A percentile compares a stretch with the other conserved stretches of the same genome.
Evolutionary conservation across 2,888 invertebrate genomes (phyloP).

Genomic region (Charanyca ferruginea): DNA sequence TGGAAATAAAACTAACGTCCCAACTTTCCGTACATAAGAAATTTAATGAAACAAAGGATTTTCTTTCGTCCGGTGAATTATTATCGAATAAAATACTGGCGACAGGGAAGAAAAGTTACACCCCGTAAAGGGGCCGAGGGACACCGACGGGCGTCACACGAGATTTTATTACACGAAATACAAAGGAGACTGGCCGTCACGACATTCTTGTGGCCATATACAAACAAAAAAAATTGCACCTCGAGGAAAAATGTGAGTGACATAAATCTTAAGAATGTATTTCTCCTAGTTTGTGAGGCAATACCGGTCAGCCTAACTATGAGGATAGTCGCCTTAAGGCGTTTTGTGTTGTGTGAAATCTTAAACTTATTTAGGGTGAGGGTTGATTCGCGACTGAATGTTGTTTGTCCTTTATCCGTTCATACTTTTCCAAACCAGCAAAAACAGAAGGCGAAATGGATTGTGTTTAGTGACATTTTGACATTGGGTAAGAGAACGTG

Average conservation of each 20-base stretch:
- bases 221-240: constrained; percentile 76
- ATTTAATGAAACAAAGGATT: constrained; percentile 83
- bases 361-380: constrained; percentile 4
- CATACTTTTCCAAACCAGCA: neutral
- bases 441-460: neutral
- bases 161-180: constrained; percentile 85
- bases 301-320: constrained; percentile 14
- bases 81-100: constrained; percentile 84
- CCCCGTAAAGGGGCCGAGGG: constrained; percentile 82
- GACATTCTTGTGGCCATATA: constrained; percentile 76
- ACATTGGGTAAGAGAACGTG: neutral
- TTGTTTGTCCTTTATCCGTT: neutral
- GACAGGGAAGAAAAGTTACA: constrained; percentile 85
- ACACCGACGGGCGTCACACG: constrained; percentile 75
- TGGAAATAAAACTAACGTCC: constrained; percentile 70
- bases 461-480: neutral
- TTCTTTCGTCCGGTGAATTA: constrained; percentile 80
- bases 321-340: constrained; percentile 2
- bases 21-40: constrained; percentile 65
- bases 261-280: constrained; percentile 48
- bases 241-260: constrained; percentile 66
- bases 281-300: constrained; percentile 26
- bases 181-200: constrained; percentile 78
- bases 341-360: constrained; percentile 2
- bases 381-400: neutral